Evolutionary conservation across 2,113 vertebrate species (phyloP), one percentile per base, ranked within the genome.

Genomic region (Ramphastos sulfuratus): DNA sequence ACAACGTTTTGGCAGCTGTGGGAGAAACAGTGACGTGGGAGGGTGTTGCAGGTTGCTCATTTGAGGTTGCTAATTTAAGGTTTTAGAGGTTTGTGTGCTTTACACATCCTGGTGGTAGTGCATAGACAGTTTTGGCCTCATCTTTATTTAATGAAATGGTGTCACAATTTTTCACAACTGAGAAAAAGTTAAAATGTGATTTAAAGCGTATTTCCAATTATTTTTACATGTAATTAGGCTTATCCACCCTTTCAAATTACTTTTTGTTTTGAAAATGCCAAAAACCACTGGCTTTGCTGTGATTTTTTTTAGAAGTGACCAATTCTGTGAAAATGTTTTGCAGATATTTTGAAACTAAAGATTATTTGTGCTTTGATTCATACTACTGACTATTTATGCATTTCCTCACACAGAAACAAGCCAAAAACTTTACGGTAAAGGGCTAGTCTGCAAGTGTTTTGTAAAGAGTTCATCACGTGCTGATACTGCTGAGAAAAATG

Each of bases 261-360:
- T 73, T 79, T 63, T 72, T 82, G 12, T 48, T 85, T 81, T 70
- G 28, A 70, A 93, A 82, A 77, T 50, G 20, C 16, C n/a, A 59
- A 63, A 9, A 90, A 50, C 31, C 33, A 35, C 8, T 56, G 17
- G 6, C 5, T 71, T 83, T 44, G 3, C 61, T 72, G 8, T 16
- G 25, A 82, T 6, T 80, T 31, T 79, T 31, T 79, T 75, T 30
- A 46, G 50, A 85, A 65, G 4, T 73, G 37, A 78, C 24, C 5
- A 52, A 8, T 42, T 63, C 19, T 50, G 39, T 70, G 21, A 63
- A 39, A 27, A 42, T 21, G 58, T 76, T 77, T 24, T 77, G 39
- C 60, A 73, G 73, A 69, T 70, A 76, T 61, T 64, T 84, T 75
- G 21, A 4, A 65, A 20, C 13, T 79, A 56, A 44, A 24, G 37